A percentile compares a stretch with the other conserved stretches of the same genome.
These are phyloP conservation scores for Drosophila pectinifera DNA, from an alignment of 1,140 invertebrate species.

Conservation along the genomic window DNA sequence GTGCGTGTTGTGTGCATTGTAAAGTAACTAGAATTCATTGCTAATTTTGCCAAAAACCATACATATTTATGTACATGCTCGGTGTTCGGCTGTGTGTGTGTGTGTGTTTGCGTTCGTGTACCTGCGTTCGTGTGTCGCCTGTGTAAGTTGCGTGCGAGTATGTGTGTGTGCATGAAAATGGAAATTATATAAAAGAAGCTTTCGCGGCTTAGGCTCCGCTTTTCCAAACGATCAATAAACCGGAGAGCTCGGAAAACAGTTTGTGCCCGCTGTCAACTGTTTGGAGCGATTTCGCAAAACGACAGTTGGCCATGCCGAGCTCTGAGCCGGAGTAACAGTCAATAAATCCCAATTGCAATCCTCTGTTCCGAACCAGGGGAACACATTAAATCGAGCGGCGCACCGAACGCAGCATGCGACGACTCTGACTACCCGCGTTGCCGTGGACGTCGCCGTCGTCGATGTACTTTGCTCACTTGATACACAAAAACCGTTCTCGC, in stretches of 20 bases:
- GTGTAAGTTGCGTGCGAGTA: conserved; percentile 57
- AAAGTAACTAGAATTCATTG: conserved; percentile 46
- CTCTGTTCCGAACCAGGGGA: not conserved
- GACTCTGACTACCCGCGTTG: conserved; percentile 27
- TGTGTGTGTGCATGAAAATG: conserved; percentile 64
- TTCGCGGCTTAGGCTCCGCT: conserved; percentile 53
- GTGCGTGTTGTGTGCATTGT: conserved; percentile 39
- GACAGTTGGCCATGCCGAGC: conserved; percentile 8
- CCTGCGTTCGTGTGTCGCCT: conserved; percentile 40
- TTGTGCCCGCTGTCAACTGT: conserved; percentile 4
- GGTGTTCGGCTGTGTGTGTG: conserved; percentile 20
- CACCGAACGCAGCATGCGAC: conserved; percentile 50
- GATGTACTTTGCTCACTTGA: conserved; percentile 62
- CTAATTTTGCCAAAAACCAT: conserved; percentile 59
- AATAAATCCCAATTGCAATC: conserved; percentile 18
- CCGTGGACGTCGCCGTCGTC: conserved; percentile 10
- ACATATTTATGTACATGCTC: conserved; percentile 46
- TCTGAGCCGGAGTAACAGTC: conserved; percentile 5
- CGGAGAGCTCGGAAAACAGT: conserved; percentile 9
- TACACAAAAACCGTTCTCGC: conserved; percentile 58
- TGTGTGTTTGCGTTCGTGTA: conserved; percentile 30
- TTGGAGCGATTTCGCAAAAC: conserved; percentile 5
- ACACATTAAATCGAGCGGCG: conserved; percentile 4
- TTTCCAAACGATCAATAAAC: conserved; percentile 45
- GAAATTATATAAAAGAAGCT: conserved; percentile 80